These are phyloP conservation scores for Patiria pectinifera DNA, from an alignment of 53 echinoderm and acorn worm species.

Conservation along the genomic window DNA sequence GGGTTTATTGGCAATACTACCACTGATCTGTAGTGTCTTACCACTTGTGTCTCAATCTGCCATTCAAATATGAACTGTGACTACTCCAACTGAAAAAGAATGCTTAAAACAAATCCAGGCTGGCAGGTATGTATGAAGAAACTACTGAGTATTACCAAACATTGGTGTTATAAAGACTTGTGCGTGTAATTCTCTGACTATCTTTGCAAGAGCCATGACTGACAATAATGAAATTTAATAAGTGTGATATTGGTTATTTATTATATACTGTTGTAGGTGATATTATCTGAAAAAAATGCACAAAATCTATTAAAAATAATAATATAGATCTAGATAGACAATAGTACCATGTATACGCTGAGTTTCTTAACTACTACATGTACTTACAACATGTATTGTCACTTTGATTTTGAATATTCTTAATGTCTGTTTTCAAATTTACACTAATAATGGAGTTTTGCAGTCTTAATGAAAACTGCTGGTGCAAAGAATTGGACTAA, in stretches of 20 bases:
- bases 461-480: slow-evolving; percentile 12
- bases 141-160: background rate
- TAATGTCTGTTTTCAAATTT: background rate
- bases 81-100: too few relatives aligned
- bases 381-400: background rate
- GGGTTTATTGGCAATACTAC: too few relatives aligned
- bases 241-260: background rate
- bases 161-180: background rate
- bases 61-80: background rate
- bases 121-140: background rate
- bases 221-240: slow-evolving; percentile 19
- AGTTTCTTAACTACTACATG: background rate
- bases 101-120: too few relatives aligned
- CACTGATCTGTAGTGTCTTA: too few relatives aligned
- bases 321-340: slow-evolving; percentile 22
- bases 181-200: background rate
- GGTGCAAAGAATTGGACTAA: slow-evolving; percentile 27
- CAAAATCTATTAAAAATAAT: background rate
- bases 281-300: slow-evolving; percentile 23
- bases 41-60: too few relatives aligned
- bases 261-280: slow-evolving; percentile 25
- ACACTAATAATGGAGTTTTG: slow-evolving; percentile 9
- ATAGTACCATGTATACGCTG: slow-evolving; percentile 7
- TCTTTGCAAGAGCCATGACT: slow-evolving; percentile 5
- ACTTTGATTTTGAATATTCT: background rate